These are phyloP conservation scores for Macrobrachium rosenbergii DNA, from an alignment of 1,140 invertebrate genomes.

Conservation along the genomic window DNA sequence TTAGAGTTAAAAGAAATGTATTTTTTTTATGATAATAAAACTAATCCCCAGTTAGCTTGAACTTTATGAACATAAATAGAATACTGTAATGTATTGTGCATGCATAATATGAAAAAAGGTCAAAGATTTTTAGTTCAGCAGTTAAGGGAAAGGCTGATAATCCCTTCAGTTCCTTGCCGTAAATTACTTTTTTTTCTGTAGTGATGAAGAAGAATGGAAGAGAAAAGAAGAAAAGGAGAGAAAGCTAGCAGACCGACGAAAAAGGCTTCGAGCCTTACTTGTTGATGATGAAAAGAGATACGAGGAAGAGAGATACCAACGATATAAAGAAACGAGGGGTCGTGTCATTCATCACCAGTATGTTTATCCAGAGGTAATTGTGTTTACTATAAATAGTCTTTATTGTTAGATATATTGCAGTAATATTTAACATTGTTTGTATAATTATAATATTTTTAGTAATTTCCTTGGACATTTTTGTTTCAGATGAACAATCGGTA, in stretches of 20 bases:
- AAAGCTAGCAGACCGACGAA: conserved; percentile 38
- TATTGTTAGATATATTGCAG: too few species aligned
- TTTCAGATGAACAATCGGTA: too few species aligned
- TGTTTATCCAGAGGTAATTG: conserved; percentile 48
- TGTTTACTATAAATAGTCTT: background rate
- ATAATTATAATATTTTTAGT: too few species aligned
- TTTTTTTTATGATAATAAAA: too few species aligned
- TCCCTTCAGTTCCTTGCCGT: too few species aligned
- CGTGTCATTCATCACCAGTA: conserved; percentile 40
- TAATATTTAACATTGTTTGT: too few species aligned
- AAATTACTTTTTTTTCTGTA: background rate
- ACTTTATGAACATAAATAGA: background rate
- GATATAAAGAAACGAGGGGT: conserved; percentile 32
- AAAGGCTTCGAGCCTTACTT: conserved; percentile 29
- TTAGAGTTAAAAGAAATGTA: too few species aligned
- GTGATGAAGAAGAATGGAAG: conserved; percentile 51
- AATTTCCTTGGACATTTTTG: too few species aligned
- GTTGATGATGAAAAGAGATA: conserved; percentile 48
- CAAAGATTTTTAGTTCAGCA: too few species aligned
- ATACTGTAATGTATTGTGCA: background rate
- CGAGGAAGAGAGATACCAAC: conserved; percentile 42
- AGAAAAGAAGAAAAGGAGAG: conserved; percentile 48
- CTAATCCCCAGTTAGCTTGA: background rate
- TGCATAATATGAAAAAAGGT: background rate
- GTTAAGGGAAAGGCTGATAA: too few species aligned